Evolutionary conservation across 64 coral and sea anemone genomes (phyloP), one percentile per base, ranked within the genome.

Genomic region (Dendronephthya gigantea): DNA sequence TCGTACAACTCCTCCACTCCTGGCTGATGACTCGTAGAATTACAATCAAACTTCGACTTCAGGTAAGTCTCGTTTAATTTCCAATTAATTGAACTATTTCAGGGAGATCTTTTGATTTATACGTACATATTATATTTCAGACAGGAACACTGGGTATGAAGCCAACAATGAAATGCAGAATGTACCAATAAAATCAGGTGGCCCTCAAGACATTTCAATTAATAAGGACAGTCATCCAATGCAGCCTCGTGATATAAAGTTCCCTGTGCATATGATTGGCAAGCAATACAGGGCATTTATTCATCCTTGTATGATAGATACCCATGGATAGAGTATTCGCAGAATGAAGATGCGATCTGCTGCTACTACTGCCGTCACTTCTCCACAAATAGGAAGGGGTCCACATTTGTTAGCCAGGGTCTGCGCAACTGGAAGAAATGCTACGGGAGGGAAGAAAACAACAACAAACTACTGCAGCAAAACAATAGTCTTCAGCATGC

Each of bases 371-470:
- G 68, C 68, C 32, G 68, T 74, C 68, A 74, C 30, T 74, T 74
- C 32, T 74, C 68, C 68, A 74, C 68, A 74, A 74, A 52, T 52
- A 52, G 50, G 23, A 52, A 52, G 30, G 68, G 30, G 68, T 11
- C 68, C 25, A 74, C 68, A 25, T 25, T 35, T 74, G 68, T 74
- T 74, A 74, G 68, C 68, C 68, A 74, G 32, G 68, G 68, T 74
- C 68, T 74, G 68, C 68, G 68, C 68, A 74, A 74, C 68, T 74
- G 68, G 68, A 74, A 74, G 68, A 74, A 74, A 74, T 74, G 68
- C 68, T 74, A 74, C 30, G 25, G 68, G 30, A 74, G 19, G n/a
- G 30, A 74, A 35, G 68, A 28, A 13, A 74, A 28, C 68, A 28
- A 74, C 68, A 74, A 74, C 68, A 74, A 74, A 28, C 68, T 74